Evolutionary conservation across 53 echinoderm and acorn worm species (phyloP).

Genomic region (Henricia sp.): DNA sequence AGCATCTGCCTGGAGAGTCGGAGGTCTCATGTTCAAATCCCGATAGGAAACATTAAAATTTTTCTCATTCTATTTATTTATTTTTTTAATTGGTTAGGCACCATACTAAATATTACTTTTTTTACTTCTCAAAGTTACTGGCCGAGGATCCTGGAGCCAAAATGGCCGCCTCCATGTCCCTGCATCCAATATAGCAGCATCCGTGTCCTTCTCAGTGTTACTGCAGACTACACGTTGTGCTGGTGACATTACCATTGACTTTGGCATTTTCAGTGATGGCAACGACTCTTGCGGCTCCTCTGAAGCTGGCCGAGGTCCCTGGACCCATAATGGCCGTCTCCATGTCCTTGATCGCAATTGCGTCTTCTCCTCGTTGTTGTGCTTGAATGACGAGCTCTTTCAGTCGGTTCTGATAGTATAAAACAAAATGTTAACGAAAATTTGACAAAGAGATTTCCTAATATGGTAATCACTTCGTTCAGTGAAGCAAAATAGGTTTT

Average conservation of each 20-base stretch:
- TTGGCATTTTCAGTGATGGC: slow-evolving; percentile 65
- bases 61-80: no score
- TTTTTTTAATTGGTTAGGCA: no score
- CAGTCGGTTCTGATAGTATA: slow-evolving; percentile 54
- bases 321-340: slow-evolving; percentile 60
- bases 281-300: slow-evolving; percentile 75
- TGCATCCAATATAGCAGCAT: no score
- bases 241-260: slow-evolving; percentile 68
- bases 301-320: slow-evolving; percentile 66
- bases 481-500: no score
- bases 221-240: slow-evolving; percentile 74
- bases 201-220: slow-evolving; percentile 7
- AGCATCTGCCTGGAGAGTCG: no score
- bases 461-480: no score
- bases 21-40: no score
- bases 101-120: no score
- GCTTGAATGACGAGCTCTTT: slow-evolving; percentile 59
- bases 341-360: slow-evolving; percentile 42
- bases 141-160: slow-evolving; percentile 38
- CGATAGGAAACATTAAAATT: no score
- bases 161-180: slow-evolving; percentile 59
- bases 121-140: no score
- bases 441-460: neutral
- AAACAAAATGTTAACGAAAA: neutral
- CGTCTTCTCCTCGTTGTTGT: slow-evolving; percentile 10